phyloP scores from a whole-genome alignment of 2,113 vertebrate genomes.

The Tonatia bakeri region DNA sequence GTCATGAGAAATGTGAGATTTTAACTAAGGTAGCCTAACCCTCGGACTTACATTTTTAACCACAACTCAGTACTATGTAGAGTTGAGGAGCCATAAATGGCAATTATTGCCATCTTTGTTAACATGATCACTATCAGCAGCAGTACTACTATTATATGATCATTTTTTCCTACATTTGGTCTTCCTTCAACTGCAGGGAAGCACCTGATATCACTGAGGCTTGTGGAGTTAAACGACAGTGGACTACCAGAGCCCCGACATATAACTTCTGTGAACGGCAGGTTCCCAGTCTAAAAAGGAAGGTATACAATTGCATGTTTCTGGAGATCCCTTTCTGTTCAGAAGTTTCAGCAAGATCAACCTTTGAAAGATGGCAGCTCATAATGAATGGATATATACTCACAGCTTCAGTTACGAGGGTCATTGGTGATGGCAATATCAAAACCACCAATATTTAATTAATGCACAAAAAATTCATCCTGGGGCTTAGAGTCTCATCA shows the following conservation, averaged over 20 bases:
- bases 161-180: not conserved
- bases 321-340: not conserved
- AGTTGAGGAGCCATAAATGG: not conserved
- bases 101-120: not conserved
- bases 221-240: not conserved
- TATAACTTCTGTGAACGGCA: not conserved
- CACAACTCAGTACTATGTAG: not conserved
- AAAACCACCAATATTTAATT: constrained; percentile 33
- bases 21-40: not conserved
- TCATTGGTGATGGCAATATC: not conserved
- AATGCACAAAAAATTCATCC: constrained; percentile 2
- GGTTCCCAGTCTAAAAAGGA: not conserved
- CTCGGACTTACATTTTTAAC: not conserved
- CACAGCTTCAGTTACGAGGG: not conserved
- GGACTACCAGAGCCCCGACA: not conserved
- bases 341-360: not conserved
- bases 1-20: not conserved
- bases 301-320: not conserved
- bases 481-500: not conserved
- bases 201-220: not conserved
- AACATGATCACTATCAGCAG: not conserved
- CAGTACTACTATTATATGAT: not conserved
- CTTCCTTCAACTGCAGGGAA: not conserved
- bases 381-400: not conserved
- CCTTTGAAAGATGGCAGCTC: not conserved